phyloP scores from a whole-genome alignment of 2,113 vertebrate species.

The Archilochus colubris region DNA sequence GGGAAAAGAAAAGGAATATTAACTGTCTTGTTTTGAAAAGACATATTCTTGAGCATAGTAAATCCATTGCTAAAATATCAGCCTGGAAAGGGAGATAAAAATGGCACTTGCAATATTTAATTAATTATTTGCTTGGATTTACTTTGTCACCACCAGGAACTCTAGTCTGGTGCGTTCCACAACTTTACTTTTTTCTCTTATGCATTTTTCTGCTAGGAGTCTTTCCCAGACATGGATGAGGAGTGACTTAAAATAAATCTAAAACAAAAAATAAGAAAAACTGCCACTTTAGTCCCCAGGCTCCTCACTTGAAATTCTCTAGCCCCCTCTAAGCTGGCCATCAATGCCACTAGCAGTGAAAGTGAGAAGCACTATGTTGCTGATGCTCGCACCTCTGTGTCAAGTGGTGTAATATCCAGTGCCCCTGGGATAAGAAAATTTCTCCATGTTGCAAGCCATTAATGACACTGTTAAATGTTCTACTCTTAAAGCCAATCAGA shows the following conservation, averaged over 20 bases:
- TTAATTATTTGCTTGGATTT: not conserved
- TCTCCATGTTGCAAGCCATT: constrained; percentile 44
- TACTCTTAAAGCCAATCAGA: constrained; percentile 9
- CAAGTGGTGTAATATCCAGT: constrained; percentile 16
- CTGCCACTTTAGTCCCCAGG: not conserved
- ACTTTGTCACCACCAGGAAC: not conserved
- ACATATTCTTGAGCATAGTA: not conserved
- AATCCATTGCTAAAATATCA: not conserved
- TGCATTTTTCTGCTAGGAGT: not conserved
- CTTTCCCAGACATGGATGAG: not conserved
- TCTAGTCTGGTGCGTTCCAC: not conserved
- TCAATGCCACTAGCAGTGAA: constrained; percentile 48
- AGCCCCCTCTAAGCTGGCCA: not conserved
- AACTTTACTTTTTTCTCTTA: not conserved
- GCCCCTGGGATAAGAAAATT: constrained; percentile 6
- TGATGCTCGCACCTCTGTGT: constrained; percentile 17
- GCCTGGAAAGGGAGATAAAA: not conserved
- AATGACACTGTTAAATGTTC: constrained; percentile 16
- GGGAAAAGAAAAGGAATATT: not conserved
- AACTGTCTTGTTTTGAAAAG: not conserved
- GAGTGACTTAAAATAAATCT: constrained; percentile 22
- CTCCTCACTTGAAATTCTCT: constrained; percentile 14
- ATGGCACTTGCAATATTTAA: not conserved
- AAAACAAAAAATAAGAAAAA: not conserved
- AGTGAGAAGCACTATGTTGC: not conserved